Evolutionary conservation across 2,888 invertebrate species (phyloP).

Genomic region (Syrphus vitripennis): DNA sequence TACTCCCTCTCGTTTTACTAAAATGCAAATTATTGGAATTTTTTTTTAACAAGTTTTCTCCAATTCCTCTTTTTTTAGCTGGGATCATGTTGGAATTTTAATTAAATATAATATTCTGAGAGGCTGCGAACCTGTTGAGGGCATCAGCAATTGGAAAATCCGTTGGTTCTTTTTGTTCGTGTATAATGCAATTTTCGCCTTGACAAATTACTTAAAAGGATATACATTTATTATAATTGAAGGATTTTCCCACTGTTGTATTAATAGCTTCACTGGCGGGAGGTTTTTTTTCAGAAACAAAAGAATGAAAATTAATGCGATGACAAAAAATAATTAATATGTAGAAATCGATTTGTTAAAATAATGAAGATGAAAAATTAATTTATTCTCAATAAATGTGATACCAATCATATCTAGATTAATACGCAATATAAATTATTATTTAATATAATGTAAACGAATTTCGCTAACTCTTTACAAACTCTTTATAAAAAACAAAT

Average conservation of each 20-base stretch:
- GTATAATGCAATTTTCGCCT: constrained; percentile 24
- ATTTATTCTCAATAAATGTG: no score
- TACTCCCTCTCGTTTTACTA: constrained; percentile 4
- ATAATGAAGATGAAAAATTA: not conserved
- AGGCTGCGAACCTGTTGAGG: constrained; percentile 32
- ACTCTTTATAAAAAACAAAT: no score
- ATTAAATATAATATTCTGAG: constrained; percentile 45
- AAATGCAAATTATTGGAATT: constrained; percentile 56
- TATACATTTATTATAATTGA: constrained; percentile 6
- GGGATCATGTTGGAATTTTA: constrained; percentile 43
- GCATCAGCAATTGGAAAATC: not conserved
- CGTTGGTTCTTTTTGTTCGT: not conserved
- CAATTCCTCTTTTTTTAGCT: not conserved
- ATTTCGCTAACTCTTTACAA: no score
- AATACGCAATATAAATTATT: no score
- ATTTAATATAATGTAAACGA: no score
- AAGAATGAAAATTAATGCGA: not conserved
- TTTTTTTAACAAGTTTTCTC: constrained; percentile 29
- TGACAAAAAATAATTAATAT: not conserved
- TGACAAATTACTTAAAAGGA: constrained; percentile 7
- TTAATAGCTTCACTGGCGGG: not conserved
- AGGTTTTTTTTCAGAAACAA: no score
- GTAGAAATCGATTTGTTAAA: not conserved
- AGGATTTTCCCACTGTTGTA: not conserved
- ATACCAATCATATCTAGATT: no score